Percentiles rank a stretch among this genome's conserved stretches.
Conservation (phyloP, 2,888 invertebrate species). For the Loripinus fragilis region DNA sequence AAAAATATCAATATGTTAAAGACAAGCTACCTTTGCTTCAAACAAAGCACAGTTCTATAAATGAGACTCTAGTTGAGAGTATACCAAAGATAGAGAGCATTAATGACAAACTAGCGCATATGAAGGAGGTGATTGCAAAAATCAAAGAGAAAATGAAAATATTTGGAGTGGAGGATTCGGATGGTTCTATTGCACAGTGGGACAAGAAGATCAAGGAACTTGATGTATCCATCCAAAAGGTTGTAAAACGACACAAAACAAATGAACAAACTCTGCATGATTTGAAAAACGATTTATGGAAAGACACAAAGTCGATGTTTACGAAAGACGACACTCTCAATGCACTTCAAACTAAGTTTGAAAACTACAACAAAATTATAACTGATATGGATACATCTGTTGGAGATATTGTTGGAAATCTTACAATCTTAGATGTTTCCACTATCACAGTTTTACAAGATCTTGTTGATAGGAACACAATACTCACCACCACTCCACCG, state of each 20-base stretch:
- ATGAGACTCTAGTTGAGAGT: constrained; percentile 29
- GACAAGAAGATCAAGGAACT: constrained; percentile 35
- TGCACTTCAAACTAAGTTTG: constrained; percentile 36
- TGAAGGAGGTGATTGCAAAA: constrained; percentile 29
- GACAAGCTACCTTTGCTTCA: constrained; percentile 31
- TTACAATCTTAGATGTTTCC: constrained; percentile 26
- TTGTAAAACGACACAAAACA: constrained; percentile 25
- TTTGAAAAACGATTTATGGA: constrained; percentile 40
- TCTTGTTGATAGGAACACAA: constrained; percentile 40
- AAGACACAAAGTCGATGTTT: constrained; percentile 32
- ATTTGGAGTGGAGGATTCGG: constrained; percentile 49
- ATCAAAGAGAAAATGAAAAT: constrained; percentile 51
- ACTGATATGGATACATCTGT: constrained; percentile 37
- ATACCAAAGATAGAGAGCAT: constrained; percentile 29
- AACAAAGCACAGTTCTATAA: constrained; percentile 29
- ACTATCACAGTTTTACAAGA: constrained; percentile 20
- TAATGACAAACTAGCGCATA: constrained; percentile 22
- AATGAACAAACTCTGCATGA: constrained; percentile 22
- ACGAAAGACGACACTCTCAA: constrained; percentile 31
- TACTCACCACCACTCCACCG: constrained; percentile 54
- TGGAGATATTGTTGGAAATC: constrained; percentile 32
- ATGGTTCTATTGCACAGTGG: constrained; percentile 40
- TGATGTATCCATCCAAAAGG: constrained; percentile 29
- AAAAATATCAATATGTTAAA: constrained; percentile 44
- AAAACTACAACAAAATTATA: constrained; percentile 40